Conservation (phyloP, 1,140 invertebrate genomes). For the Ruditapes philippinarum region DNA sequence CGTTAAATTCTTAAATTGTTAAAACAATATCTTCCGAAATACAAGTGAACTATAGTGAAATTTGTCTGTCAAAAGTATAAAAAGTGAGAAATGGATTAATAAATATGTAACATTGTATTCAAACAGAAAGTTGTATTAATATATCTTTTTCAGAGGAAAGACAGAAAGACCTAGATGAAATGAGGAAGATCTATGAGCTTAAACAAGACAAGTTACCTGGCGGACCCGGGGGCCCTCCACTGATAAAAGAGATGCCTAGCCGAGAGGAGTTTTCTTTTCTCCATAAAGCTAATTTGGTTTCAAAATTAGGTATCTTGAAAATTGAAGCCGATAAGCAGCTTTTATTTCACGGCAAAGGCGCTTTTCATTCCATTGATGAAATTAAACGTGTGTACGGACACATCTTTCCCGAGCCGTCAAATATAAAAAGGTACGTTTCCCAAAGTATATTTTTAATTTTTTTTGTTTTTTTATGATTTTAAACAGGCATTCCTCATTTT, state of each 20-base stretch:
- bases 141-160: too few species aligned
- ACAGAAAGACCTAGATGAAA: conserved; percentile 81
- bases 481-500: too few species aligned
- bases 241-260: conserved; percentile 77
- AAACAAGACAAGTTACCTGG: conserved; percentile 76
- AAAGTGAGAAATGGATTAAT: too few species aligned
- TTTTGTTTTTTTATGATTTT: too few species aligned
- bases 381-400: neutral
- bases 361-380: neutral
- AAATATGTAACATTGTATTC: too few species aligned
- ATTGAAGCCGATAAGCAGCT: neutral
- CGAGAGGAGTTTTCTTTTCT: neutral
- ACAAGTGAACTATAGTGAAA: too few species aligned
- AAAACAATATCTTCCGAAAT: too few species aligned
- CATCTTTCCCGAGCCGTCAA: neutral
- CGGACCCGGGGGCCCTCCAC: conserved; percentile 83
- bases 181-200: conserved; percentile 82
- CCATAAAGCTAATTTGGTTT: neutral
- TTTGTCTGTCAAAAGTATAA: too few species aligned
- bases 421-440: neutral
- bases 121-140: too few species aligned
- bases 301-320: too few species aligned
- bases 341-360: neutral
- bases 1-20: too few species aligned
- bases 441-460: too few species aligned